Conservation (phyloP, 1,140 invertebrate species). For the Trissolcus basalis region DNA sequence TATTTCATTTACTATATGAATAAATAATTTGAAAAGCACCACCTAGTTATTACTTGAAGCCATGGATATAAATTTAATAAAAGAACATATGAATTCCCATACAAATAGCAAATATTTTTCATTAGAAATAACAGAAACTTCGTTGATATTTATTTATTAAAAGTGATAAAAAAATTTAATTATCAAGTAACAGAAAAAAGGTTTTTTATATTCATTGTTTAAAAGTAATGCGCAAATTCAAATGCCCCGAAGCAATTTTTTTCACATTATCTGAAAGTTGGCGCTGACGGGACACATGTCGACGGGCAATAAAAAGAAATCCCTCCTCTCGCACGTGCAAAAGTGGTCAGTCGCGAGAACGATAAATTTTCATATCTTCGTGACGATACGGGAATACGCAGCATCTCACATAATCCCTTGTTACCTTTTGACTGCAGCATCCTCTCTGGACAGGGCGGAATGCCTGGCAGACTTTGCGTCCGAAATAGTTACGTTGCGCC, state of each 20-base stretch:
- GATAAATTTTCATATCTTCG: slow-evolving; percentile 30
- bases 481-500: slow-evolving; percentile 4
- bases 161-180: too few relatives aligned
- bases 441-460: slow-evolving; percentile 4
- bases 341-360: slow-evolving; percentile 21
- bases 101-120: too few relatives aligned
- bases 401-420: slow-evolving; percentile 2
- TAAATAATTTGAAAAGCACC: too few relatives aligned
- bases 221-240: slow-evolving; percentile 8
- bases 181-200: too few relatives aligned
- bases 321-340: slow-evolving; percentile 1
- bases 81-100: too few relatives aligned
- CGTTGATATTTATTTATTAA: too few relatives aligned
- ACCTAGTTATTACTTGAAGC: too few relatives aligned
- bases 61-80: too few relatives aligned
- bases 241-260: slow-evolving; percentile 29
- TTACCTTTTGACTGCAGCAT: slow-evolving; percentile 15
- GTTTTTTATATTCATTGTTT: slow-evolving; percentile 27
- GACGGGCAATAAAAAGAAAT: slow-evolving; percentile 22
- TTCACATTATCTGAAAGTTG: slow-evolving; percentile 33
- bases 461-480: slow-evolving; percentile 13
- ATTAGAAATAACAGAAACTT: too few relatives aligned
- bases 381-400: background rate
- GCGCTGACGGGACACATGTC: slow-evolving; percentile 31
- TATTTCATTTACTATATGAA: too few relatives aligned